Evolutionary conservation across 2,113 vertebrate genomes (phyloP).

Genomic region (Ammodytes dubius): DNA sequence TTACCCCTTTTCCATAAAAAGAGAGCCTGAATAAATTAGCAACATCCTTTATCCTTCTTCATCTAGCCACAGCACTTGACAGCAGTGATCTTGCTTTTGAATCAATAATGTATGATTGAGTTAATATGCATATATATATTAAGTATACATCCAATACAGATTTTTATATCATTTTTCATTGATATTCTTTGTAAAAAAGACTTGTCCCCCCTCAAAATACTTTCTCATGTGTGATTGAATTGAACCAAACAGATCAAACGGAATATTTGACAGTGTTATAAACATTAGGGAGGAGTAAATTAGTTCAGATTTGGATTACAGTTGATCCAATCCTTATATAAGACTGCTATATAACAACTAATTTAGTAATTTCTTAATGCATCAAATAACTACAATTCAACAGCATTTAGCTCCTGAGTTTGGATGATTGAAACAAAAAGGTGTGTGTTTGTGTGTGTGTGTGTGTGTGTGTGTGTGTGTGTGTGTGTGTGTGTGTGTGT

Average conservation of each 20-base stretch:
- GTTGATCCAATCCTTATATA: neutral
- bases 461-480: too few species aligned
- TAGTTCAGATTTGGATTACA: constrained; percentile 44
- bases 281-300: constrained; percentile 28
- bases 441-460: neutral
- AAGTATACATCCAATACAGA: constrained; percentile 37
- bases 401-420: neutral
- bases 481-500: too few species aligned
- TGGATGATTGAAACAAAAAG: constrained; percentile 50
- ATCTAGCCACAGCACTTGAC: constrained; percentile 59
- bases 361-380: constrained; percentile 7
- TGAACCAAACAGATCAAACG: constrained; percentile 50
- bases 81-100: constrained; percentile 60
- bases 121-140: constrained; percentile 52
- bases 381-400: neutral
- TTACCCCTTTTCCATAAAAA: constrained; percentile 51
- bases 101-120: constrained; percentile 71
- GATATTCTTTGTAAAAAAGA: constrained; percentile 37
- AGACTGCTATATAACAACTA: neutral
- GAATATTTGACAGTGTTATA: constrained; percentile 49
- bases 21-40: constrained; percentile 60
- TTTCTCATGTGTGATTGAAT: constrained; percentile 38
- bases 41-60: constrained; percentile 63
- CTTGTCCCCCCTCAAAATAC: constrained; percentile 35
- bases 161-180: constrained; percentile 37